Percentiles rank a stretch among this genome's conserved stretches.
Evolutionary conservation across 2,888 invertebrate species (phyloP).

Genomic region (Rhagonycha fulva): DNA sequence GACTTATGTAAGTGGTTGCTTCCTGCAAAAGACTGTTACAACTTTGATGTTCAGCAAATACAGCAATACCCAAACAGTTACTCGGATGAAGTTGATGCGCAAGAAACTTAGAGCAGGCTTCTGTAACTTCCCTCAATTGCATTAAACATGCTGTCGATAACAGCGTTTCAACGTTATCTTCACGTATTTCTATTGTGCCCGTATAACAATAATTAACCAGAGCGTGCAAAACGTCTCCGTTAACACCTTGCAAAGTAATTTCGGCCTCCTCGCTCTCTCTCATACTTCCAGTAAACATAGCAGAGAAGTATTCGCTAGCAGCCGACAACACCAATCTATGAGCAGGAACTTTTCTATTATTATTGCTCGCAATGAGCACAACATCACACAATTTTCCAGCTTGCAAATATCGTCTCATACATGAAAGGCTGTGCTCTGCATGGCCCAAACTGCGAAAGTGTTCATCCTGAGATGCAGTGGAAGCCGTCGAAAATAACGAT

Average conservation of each 20-base stretch:
- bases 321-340: conserved; percentile 82
- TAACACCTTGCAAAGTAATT: conserved; percentile 82
- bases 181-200: conserved; percentile 80
- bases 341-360: conserved; percentile 60
- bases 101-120: conserved; percentile 87
- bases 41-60: conserved; percentile 92
- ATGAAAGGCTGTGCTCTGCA: conserved; percentile 78
- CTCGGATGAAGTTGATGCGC: conserved; percentile 90
- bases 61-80: conserved; percentile 90
- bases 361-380: conserved; percentile 76
- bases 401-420: conserved; percentile 82
- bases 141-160: conserved; percentile 87
- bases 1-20: conserved; percentile 84
- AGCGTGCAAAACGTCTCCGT: conserved; percentile 82
- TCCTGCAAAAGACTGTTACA: conserved; percentile 79
- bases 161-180: conserved; percentile 89
- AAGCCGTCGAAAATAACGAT: conserved; percentile 64
- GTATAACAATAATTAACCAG: conserved; percentile 92
- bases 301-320: conserved; percentile 92
- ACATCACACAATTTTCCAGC: conserved; percentile 88
- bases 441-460: conserved; percentile 78
- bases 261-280: conserved; percentile 83
- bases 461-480: conserved; percentile 72
- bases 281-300: conserved; percentile 91
- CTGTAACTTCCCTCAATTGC: conserved; percentile 83